These are phyloP conservation scores for Heliconius hortense DNA, from an alignment of 2,888 invertebrate species.

Conservation along the genomic window DNA sequence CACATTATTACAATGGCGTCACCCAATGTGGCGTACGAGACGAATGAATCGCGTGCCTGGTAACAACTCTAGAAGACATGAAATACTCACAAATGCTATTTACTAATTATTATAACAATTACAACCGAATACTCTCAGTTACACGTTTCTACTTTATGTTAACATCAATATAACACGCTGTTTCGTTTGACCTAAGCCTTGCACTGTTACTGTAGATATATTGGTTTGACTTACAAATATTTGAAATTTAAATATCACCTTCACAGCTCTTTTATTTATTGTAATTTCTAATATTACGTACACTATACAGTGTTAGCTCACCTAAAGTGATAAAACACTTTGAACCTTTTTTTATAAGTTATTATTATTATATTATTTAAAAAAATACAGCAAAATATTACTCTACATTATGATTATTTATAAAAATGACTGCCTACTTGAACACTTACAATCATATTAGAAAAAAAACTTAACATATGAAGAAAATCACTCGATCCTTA, in stretches of 20 bases:
- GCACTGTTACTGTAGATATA: conserved; percentile 25
- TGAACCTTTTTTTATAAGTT: not conserved
- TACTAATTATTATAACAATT: conserved; percentile 24
- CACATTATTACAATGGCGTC: conserved; percentile 46
- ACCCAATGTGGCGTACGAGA: conserved; percentile 40
- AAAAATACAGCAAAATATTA: not conserved
- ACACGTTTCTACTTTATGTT: conserved; percentile 10
- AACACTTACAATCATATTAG: not conserved
- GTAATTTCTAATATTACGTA: not conserved
- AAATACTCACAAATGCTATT: conserved; percentile 11
- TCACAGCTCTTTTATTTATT: conserved; percentile 14
- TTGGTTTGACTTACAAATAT: conserved; percentile 33
- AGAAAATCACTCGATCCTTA: conserved; percentile 24
- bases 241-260: conserved; percentile 29
- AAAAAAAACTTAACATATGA: not conserved
- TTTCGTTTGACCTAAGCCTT: conserved; percentile 28
- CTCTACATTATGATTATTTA: not conserved
- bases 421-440: not conserved
- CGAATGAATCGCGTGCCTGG: conserved; percentile 38
- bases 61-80: conserved; percentile 29
- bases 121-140: not conserved
- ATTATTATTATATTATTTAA: not conserved
- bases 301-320: not conserved
- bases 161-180: conserved; percentile 6
- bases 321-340: not conserved